These are phyloP conservation scores for Sinocyclocheilus maitianheensis DNA, from an alignment of 2,113 vertebrate species.

Conservation along the genomic window DNA sequence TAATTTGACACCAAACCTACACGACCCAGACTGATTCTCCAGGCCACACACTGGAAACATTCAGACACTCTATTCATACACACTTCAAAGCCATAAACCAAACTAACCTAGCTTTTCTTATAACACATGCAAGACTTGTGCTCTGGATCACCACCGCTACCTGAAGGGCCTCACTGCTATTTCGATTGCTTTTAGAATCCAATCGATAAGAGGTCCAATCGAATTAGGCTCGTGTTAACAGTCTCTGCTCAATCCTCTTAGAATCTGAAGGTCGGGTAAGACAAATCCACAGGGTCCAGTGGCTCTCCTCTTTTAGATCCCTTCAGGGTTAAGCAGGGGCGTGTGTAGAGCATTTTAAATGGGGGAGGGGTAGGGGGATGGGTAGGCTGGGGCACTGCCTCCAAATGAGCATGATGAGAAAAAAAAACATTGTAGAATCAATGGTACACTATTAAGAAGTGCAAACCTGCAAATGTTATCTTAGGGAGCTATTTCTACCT, in stretches of 20 bases:
- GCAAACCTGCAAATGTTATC: too few species aligned
- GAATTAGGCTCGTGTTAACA: conserved; percentile 73
- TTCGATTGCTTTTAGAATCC: conserved; percentile 13
- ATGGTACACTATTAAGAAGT: too few species aligned
- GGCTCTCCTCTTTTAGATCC: conserved; percentile 36
- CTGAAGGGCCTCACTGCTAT: conserved; percentile 20
- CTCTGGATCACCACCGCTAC: neutral
- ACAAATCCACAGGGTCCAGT: conserved; percentile 44
- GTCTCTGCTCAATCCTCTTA: conserved; percentile 72
- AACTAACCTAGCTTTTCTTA: neutral
- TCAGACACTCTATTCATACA: neutral
- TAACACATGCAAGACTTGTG: neutral
- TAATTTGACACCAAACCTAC: conserved; percentile 45
- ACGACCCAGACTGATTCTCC: conserved; percentile 26
- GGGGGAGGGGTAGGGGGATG: too few species aligned
- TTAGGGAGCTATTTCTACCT: too few species aligned
- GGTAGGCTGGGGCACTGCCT: too few species aligned
- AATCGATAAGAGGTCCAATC: conserved; percentile 51
- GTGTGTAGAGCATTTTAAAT: too few species aligned
- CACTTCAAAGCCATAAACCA: neutral
- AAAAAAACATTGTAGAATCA: too few species aligned
- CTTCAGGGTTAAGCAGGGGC: neutral
- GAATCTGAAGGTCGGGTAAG: conserved; percentile 71
- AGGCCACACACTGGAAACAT: neutral
- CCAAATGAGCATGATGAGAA: too few species aligned